These are phyloP conservation scores for Drosophila obscura DNA, from an alignment of 1,140 invertebrate genomes.

Conservation along the genomic window DNA sequence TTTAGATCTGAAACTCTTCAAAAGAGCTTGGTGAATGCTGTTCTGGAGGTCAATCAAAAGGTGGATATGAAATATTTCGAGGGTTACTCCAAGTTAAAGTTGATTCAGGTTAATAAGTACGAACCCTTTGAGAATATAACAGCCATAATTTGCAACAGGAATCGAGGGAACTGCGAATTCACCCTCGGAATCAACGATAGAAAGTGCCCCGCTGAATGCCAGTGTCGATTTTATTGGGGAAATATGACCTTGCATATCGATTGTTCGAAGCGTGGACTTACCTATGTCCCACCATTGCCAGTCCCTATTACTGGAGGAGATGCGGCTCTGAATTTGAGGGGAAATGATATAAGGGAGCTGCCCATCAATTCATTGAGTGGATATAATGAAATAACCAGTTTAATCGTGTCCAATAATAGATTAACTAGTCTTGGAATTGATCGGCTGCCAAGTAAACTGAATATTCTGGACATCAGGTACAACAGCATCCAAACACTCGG, in stretches of 20 bases:
- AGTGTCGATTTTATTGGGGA: too few relatives aligned
- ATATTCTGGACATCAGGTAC: constrained; percentile 14
- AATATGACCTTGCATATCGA: background rate
- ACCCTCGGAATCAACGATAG: too few relatives aligned
- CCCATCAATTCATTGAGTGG: constrained; percentile 1
- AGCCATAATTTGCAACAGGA: constrained; percentile 9
- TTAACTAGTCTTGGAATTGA: background rate
- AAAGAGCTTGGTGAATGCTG: too few relatives aligned
- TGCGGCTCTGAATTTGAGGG: background rate
- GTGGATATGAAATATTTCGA: constrained; percentile 17
- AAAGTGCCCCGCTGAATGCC: too few relatives aligned
- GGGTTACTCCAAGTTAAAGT: background rate
- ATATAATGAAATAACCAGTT: constrained; percentile 2
- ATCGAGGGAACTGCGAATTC: constrained; percentile 10
- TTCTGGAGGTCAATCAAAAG: constrained; percentile 5
- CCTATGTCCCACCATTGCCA: constrained; percentile 8
- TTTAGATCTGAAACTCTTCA: too few relatives aligned
- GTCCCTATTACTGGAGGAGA: constrained; percentile 3
- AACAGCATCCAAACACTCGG: constrained; percentile 9
- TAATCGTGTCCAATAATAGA: constrained; percentile 12
- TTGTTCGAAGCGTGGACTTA: constrained; percentile 7
- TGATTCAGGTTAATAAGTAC: constrained; percentile 12
- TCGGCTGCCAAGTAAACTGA: background rate
- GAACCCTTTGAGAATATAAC: constrained; percentile 1
- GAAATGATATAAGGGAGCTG: background rate